Conservation (phyloP, 1,140 invertebrate genomes). For the Dermatophagoides farinae region DNA sequence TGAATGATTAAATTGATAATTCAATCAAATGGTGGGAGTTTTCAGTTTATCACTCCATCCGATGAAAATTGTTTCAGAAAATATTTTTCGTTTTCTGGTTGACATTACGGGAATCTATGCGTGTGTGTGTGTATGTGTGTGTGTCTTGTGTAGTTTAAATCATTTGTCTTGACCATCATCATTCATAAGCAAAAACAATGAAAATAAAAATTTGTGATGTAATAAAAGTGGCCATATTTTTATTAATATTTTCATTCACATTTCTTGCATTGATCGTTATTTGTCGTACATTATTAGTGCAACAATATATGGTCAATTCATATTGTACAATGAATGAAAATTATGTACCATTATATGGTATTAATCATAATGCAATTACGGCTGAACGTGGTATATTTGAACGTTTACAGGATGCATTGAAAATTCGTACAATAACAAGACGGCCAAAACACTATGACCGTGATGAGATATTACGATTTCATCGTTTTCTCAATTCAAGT, state of each 20-base stretch:
- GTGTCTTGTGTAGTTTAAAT: too few species aligned
- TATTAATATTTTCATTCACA: neutral
- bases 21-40: too few species aligned
- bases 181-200: too few species aligned
- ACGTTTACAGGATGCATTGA: slow-evolving; percentile 17
- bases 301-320: neutral
- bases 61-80: too few species aligned
- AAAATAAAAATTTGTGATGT: neutral
- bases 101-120: too few species aligned
- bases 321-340: neutral
- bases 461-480: slow-evolving; percentile 16
- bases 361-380: slow-evolving; percentile 3
- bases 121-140: too few species aligned
- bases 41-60: too few species aligned
- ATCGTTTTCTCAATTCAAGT: slow-evolving; percentile 18
- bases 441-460: slow-evolving; percentile 13
- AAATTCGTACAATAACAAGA: slow-evolving; percentile 19
- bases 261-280: neutral
- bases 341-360: neutral
- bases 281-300: neutral
- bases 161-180: too few species aligned
- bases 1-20: too few species aligned
- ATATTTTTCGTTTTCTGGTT: too few species aligned
- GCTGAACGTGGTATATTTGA: slow-evolving; percentile 12
- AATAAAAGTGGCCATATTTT: neutral